Evolutionary conservation across 2,888 invertebrate genomes (phyloP), one percentile per base, ranked within the genome.

Genomic region (Sesia apiformis): DNA sequence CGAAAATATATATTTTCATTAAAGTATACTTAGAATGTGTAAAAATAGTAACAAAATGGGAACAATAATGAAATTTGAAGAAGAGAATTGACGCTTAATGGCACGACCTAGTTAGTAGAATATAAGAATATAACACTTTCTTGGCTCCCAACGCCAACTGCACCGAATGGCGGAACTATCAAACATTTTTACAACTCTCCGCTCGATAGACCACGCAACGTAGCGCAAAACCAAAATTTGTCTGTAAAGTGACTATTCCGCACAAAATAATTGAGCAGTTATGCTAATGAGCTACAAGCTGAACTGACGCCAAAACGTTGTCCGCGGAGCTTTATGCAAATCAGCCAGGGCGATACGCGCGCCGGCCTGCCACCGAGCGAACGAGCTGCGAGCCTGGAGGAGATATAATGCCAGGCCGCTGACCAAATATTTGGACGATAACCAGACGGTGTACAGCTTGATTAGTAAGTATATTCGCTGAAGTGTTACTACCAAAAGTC

Each of bases 251-350:
- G 79, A 78, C 78, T 82, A 80, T 82, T 81, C 78, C 72, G 74
- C 77, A 78, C 79, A 78, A 84, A 83, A 86, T 84, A 85, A 86
- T 85, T 84, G 85, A 82, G 84, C 82, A 81, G 85, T 86, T 87
- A 87, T 86, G 86, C 73, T 84, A 87, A 86, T 85, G 80, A 81
- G 80, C 65, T 69, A 82, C 81, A 78, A 74, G 78, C 78, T 81
- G 81, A 82, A 81, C 78, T 76, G 78, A 81, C 80, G 84, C 84
- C 82, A 81, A 77, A 80, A 78, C 81, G 78, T 57, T 84, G 84
- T 82, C 78, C 78, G 75, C 73, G 72, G 69, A 72, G 82, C 77
- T 83, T 85, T 83, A 86, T 84, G 85, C 82, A 79, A 86, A 86
- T 84, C 69, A 67, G 57, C 69, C 63, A 59, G 65, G 64, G 68